Conservation (phyloP, 2,113 vertebrate genomes). For the Misgurnus anguillicaudatus region DNA sequence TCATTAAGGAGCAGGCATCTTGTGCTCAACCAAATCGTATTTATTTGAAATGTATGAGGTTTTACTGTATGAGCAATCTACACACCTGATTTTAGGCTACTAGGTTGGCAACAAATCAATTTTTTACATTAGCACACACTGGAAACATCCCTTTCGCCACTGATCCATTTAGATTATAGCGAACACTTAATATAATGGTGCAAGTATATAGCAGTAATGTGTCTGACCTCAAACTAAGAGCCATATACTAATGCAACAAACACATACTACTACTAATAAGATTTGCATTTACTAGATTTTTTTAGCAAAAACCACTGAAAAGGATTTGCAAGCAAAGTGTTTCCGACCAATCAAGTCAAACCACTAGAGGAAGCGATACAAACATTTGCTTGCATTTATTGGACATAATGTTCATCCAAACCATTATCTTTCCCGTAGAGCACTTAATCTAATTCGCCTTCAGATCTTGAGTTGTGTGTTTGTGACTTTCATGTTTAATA, state of each 20-base stretch:
- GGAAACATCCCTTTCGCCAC: conserved; percentile 7
- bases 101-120: not conserved
- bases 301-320: not conserved
- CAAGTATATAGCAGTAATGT: not conserved
- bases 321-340: not conserved
- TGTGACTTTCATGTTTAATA: conserved; percentile 46
- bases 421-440: conserved; percentile 25
- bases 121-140: conserved; percentile 7
- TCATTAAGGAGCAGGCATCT: conserved; percentile 39
- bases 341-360: not conserved
- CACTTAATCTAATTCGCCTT: conserved; percentile 17
- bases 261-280: not conserved
- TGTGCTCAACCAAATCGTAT: no score
- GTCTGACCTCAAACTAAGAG: not conserved
- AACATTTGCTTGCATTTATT: not conserved
- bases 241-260: conserved; percentile 7
- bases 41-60: no score
- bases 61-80: not conserved
- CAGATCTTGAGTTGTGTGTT: not conserved
- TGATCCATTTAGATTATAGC: not conserved
- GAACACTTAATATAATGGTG: not conserved
- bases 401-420: not conserved
- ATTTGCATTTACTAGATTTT: not conserved
- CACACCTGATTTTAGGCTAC: not conserved
- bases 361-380: not conserved